Evolutionary conservation across 2,888 invertebrate genomes (phyloP), one percentile per base, ranked within the genome.

Genomic region (Sepioteuthis lessoniana): DNA sequence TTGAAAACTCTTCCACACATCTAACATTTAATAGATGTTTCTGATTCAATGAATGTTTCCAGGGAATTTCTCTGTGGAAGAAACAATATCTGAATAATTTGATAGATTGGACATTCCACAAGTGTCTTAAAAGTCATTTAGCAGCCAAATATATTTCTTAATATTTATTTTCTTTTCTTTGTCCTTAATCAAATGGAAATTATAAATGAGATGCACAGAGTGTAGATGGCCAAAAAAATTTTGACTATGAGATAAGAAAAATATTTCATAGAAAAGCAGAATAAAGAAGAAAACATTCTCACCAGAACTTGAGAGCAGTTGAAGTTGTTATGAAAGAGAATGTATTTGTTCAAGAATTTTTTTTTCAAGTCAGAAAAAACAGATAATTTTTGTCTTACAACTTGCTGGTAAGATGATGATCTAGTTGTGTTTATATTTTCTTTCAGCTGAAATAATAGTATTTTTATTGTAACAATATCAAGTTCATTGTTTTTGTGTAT

Each of bases 11-110:
- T 76, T 4, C 16, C n/a, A 19, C 76, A 76, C 2, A 76, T n/a
- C 16, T 35, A 35, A 35, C n/a, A n/a, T 76, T 76, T 76, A 76
- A 35, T 76, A 76, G 76, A 76, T 76, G 19, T 76, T 76, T 76
- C 76, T n/a, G n/a, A 35, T 76, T n/a, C 76, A 76, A n/a, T 76
- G 76, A 76, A 76, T 76, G n/a, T 76, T 76, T 76, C 76, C n/a
- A 0, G 76, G 76, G n/a, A n/a, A 76, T 76, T 76, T 76, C 35
- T 35, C 19, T n/a, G n/a, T n/a, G 13, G 16, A 35, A 76, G n/a
- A 35, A 55, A 13, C 76, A 76, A n/a, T 76, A 76, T 76, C 76
- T 10, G 76, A 76, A n/a, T 76, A 76, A 76, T 76, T 76, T 76
- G n/a, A 76, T n/a, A 76, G 76, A 76, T 76, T 76, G n/a, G 76